Evolutionary conservation across 2,797 vertebrate species (phyloP), one percentile per base, ranked within the genome.

Genomic region (Clangula hyemalis): DNA sequence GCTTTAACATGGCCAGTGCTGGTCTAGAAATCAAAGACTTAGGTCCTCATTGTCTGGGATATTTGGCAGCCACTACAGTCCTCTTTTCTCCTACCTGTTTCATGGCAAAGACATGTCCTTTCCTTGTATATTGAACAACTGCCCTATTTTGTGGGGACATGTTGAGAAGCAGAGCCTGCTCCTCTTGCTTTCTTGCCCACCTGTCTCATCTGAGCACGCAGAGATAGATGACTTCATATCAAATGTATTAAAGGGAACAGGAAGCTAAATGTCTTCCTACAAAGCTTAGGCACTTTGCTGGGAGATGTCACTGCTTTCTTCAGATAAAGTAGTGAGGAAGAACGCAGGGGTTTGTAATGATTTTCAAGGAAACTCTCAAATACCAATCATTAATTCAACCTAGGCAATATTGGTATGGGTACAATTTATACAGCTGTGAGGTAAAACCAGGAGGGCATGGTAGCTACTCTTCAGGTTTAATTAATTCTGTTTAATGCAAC

Each of bases 1-100:
- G 22, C 54, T 93, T 65, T 80, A 57, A 13, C 1, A 1, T 21
- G 39, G 64, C 17, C 1, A 0, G 3, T 1, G 0, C 58, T 56
- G 64, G 68, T 21, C 2, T 5, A 51, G 47, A 87, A 82, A 69
- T 53, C 71, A 87, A 89, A 92, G 36, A 51, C 28, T 85, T 47
- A 47, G 21, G 38, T 71, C 80, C 56, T 82, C 56, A 45, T 21
- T 72, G 12, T 18, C 60, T 38, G 49, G 8, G 30, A 41, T 56
- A 76, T 73, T 82, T 94, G 69, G 54, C 32, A 77, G 9, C 9
- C 22, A 6, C 43, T 54, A 61, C 24, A 49, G 1, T 49, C n/a
- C n/a, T 60, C 0, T 0, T 22, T 39, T 79, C 24, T 72, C 43
- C 64, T 54, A 41, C 14, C 25, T 45, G 49, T 54, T 9, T 32